Evolutionary conservation across 2,797 vertebrate species (phyloP).

Genomic region (Anguilla obscura): DNA sequence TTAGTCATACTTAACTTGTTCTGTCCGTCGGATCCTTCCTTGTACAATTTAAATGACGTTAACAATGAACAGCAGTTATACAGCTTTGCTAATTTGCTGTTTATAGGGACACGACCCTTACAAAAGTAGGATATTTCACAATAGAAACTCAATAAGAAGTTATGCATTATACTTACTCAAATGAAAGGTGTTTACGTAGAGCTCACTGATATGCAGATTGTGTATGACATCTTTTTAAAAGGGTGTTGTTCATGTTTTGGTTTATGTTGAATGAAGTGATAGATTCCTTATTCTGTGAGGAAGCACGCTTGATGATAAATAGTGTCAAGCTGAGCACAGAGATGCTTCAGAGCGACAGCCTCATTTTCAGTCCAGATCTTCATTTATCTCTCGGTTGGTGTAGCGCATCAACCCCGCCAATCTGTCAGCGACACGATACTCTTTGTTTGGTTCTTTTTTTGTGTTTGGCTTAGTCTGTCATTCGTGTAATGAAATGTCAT

Average conservation of each 20-base stretch:
- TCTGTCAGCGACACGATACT: background rate
- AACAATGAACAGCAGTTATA: constrained; percentile 55
- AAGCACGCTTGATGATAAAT: background rate
- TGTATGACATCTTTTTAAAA: constrained; percentile 27
- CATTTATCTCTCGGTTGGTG: constrained; percentile 20
- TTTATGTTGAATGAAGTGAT: background rate
- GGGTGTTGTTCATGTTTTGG: background rate
- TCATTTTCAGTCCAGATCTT: background rate
- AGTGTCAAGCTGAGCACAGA: background rate
- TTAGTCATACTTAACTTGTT: constrained; percentile 56
- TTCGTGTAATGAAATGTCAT: constrained; percentile 43
- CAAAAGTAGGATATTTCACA: background rate
- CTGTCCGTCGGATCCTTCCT: constrained; percentile 50
- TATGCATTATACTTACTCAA: background rate
- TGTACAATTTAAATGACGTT: constrained; percentile 60
- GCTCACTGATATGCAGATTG: constrained; percentile 32
- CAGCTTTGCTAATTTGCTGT: background rate
- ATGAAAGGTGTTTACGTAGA: background rate
- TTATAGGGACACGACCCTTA: background rate
- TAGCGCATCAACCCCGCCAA: constrained; percentile 41
- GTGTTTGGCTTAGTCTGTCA: constrained; percentile 45
- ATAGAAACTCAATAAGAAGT: background rate
- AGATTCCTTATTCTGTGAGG: background rate
- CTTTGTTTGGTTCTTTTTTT: constrained; percentile 51
- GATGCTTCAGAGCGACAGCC: background rate